Conservation (phyloP, 2,888 invertebrate genomes). For the Neoascia interrupta region DNA sequence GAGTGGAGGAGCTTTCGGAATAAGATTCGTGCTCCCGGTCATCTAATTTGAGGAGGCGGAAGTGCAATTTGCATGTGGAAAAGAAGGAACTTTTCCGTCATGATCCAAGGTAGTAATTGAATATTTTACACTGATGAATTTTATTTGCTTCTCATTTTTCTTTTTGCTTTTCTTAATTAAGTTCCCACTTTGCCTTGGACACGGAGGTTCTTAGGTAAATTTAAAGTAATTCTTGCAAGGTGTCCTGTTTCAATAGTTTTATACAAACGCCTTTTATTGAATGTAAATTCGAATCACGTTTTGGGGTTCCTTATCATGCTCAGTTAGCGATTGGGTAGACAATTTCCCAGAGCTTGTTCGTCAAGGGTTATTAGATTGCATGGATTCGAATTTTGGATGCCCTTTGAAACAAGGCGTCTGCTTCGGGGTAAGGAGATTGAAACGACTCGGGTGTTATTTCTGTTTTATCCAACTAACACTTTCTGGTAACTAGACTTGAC, state of each 20-base stretch:
- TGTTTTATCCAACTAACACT: no score
- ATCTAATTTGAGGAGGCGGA: slow-evolving; percentile 55
- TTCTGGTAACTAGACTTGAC: no score
- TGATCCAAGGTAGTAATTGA: slow-evolving; percentile 67
- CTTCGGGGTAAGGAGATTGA: no score
- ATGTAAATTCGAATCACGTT: slow-evolving; percentile 59
- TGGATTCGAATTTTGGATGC: no score
- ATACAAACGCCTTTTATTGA: no score
- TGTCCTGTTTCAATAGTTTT: no score
- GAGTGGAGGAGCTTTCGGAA: neutral
- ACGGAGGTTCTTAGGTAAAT: no score
- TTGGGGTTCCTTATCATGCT: slow-evolving; percentile 50
- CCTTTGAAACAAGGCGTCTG: no score
- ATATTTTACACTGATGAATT: slow-evolving; percentile 58
- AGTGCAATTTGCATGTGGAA: slow-evolving; percentile 63
- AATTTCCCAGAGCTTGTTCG: slow-evolving; percentile 45
- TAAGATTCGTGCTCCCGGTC: slow-evolving; percentile 11
- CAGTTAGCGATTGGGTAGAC: slow-evolving; percentile 59
- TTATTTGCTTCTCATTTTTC: slow-evolving; percentile 19
- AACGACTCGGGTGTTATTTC: no score
- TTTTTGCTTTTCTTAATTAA: neutral
- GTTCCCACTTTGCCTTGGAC: no score
- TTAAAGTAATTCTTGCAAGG: slow-evolving; percentile 1
- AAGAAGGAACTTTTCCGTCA: slow-evolving; percentile 40
- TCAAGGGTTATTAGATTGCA: slow-evolving; percentile 55